Percentiles rank a stretch among this genome's conserved stretches.
Conservation (phyloP, 2,113 vertebrate genomes). For the Variabilichromis moorii region DNA sequence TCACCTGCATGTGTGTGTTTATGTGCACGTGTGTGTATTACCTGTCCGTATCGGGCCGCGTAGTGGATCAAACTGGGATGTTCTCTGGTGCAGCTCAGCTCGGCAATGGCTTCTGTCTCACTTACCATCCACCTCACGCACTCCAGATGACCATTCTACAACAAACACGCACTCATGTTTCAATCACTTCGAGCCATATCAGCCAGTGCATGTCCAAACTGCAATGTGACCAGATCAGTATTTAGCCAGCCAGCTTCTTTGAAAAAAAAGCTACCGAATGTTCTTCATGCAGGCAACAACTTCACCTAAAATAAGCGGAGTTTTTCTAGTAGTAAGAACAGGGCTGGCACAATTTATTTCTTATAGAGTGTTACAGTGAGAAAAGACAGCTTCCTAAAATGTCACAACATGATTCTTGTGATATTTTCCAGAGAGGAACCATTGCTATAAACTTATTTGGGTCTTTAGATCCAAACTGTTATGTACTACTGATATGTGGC, state of each 20-base stretch:
- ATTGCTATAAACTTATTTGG: neutral
- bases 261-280: neutral
- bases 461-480: neutral
- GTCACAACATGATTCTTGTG: neutral
- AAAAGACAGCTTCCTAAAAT: neutral
- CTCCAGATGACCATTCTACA: constrained; percentile 90
- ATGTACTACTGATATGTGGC: neutral
- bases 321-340: neutral
- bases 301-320: neutral
- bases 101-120: constrained; percentile 96
- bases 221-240: neutral
- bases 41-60: constrained; percentile 91
- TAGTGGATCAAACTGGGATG: constrained; percentile 96
- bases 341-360: neutral
- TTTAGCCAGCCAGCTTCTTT: neutral
- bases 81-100: constrained; percentile 91
- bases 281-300: fast-evolving
- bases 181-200: neutral
- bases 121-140: constrained; percentile 98
- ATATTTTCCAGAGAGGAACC: neutral
- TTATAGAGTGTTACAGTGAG: neutral
- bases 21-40: constrained; percentile 43
- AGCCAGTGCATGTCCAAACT: neutral
- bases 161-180: neutral
- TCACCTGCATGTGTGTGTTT: neutral